phyloP scores from a whole-genome alignment of 2,888 invertebrate species.

The Camponotus fellah region DNA sequence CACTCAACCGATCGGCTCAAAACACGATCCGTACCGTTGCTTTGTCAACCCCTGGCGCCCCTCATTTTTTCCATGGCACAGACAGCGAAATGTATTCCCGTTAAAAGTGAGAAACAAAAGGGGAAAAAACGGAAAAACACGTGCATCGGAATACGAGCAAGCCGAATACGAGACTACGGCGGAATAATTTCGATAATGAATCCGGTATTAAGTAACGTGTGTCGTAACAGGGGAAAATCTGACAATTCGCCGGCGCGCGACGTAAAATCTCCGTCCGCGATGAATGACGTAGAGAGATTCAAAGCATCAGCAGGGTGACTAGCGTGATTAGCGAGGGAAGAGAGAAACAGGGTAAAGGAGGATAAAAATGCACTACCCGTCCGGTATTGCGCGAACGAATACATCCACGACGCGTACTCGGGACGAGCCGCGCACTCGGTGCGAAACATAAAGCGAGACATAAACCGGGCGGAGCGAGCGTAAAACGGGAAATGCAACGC shows the following conservation, averaged over 20 bases:
- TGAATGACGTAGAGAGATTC: slow-evolving; percentile 66
- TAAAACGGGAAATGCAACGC: slow-evolving; percentile 84
- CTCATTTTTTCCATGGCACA: slow-evolving; percentile 38
- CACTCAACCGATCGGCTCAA: slow-evolving; percentile 72
- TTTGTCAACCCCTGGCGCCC: slow-evolving; percentile 57
- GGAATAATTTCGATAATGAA: slow-evolving; percentile 68
- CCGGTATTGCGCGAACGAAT: slow-evolving; percentile 76
- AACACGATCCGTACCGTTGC: slow-evolving; percentile 61
- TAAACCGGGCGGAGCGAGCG: slow-evolving; percentile 81
- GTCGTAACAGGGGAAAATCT: slow-evolving; percentile 18
- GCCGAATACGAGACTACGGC: slow-evolving; percentile 1
- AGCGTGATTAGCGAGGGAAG: slow-evolving; percentile 66
- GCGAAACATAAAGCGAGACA: slow-evolving; percentile 85
- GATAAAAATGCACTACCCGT: slow-evolving; percentile 66
- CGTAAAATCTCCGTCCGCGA: slow-evolving; percentile 67
- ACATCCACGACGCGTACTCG: slow-evolving; percentile 67
- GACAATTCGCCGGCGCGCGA: slow-evolving; percentile 55
- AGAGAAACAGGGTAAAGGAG: slow-evolving; percentile 18
- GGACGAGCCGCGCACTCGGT: slow-evolving; percentile 81
- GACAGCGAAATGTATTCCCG: slow-evolving; percentile 52
- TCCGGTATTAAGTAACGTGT: slow-evolving; percentile 53
- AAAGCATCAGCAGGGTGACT: slow-evolving; percentile 63
- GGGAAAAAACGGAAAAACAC: slow-evolving; percentile 37
- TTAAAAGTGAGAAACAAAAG: slow-evolving; percentile 46
- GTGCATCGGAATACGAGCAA: background rate